phyloP scores from a whole-genome alignment of 2,113 vertebrate genomes.

The Rousettus leschenaultii region DNA sequence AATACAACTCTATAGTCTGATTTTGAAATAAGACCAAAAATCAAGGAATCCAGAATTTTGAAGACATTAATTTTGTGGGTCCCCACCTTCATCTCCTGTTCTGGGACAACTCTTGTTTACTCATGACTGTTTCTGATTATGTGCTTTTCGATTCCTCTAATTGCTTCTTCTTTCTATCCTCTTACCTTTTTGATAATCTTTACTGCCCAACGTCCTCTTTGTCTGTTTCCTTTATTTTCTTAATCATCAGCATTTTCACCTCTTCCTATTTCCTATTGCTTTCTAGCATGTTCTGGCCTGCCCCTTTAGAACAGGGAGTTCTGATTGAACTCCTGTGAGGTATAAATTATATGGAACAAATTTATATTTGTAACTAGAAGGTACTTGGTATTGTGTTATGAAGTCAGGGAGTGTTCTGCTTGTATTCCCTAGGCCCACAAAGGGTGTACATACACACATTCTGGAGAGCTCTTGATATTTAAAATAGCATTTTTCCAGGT shows the following conservation, averaged over 20 bases:
- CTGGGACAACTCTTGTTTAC: background rate
- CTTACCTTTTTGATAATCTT: background rate
- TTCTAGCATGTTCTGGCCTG: background rate
- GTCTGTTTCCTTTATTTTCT: background rate
- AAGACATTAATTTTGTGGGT: background rate
- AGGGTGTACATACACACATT: background rate
- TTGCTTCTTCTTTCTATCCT: background rate
- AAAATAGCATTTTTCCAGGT: background rate
- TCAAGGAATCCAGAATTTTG: background rate
- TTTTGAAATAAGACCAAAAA: slow-evolving; percentile 3
- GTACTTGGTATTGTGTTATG: background rate
- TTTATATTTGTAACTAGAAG: background rate
- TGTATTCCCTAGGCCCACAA: background rate
- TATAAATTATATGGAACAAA: background rate
- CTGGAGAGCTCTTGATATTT: background rate
- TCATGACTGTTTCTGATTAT: background rate
- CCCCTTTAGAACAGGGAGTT: background rate
- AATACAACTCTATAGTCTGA: background rate
- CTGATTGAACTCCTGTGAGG: background rate
- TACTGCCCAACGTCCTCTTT: background rate
- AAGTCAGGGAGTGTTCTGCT: background rate
- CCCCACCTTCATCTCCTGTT: background rate
- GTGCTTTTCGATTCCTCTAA: background rate
- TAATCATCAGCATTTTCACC: background rate
- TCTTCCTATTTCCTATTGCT: background rate